Evolutionary conservation across 2,113 vertebrate genomes (phyloP).

Genomic region (Cromileptes altivelis): DNA sequence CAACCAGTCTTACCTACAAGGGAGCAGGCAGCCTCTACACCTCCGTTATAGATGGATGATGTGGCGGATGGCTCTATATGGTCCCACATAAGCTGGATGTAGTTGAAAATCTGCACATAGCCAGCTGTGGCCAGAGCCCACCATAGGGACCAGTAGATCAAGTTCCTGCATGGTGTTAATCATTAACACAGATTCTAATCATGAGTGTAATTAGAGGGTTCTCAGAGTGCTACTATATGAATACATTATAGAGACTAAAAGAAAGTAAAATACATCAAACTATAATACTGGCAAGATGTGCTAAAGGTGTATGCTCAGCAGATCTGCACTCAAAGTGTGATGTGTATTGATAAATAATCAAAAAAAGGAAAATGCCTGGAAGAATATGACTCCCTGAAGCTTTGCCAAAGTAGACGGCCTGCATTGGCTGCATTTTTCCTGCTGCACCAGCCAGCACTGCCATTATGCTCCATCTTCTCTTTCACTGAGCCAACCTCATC

Average conservation of each 20-base stretch:
- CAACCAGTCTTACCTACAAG: conserved; percentile 76
- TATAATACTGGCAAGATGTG: neutral
- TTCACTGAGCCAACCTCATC: conserved; percentile 26
- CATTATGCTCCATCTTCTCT: conserved; percentile 31
- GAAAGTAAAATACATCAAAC: neutral
- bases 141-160: conserved; percentile 84
- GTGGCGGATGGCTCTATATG: conserved; percentile 81
- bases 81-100: conserved; percentile 83
- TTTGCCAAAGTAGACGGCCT: conserved; percentile 74
- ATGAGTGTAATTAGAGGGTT: neutral
- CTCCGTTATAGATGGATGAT: conserved; percentile 82
- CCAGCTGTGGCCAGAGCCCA: conserved; percentile 84
- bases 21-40: conserved; percentile 79
- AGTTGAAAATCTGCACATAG: conserved; percentile 83
- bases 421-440: conserved; percentile 47
- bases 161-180: conserved; percentile 53
- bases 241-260: conserved; percentile 11
- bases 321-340: neutral
- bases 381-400: conserved; percentile 80
- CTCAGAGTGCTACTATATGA: neutral
- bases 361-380: conserved; percentile 63
- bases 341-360: neutral
- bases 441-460: conserved; percentile 56
- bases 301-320: neutral
- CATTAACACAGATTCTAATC: conserved; percentile 19